Percentiles rank a stretch among this genome's conserved stretches.
phyloP scores from a whole-genome alignment of 2,113 vertebrate genomes.

The Apteryx mantelli region DNA sequence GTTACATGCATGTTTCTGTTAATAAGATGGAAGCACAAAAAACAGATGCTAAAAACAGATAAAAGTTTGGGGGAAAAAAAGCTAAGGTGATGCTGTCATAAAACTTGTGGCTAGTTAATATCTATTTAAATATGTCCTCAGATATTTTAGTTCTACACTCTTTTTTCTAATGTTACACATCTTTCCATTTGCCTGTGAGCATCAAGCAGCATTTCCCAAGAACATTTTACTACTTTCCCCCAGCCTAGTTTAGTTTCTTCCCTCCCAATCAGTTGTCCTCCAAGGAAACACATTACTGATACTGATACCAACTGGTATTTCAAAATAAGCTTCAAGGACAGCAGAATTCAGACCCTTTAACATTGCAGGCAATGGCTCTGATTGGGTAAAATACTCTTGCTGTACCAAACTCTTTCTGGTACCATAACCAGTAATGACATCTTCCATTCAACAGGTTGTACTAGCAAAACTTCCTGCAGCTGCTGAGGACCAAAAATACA shows the following conservation, averaged over 20 bases:
- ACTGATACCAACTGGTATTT: background rate
- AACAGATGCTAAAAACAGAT: background rate
- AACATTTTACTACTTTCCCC: background rate
- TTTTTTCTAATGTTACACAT: background rate
- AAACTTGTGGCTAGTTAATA: background rate
- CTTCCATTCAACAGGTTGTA: background rate
- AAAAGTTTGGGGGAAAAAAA: background rate
- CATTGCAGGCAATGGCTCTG: background rate
- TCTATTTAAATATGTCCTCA: background rate
- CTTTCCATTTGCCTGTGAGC: background rate
- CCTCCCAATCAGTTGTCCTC: background rate
- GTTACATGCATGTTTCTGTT: background rate
- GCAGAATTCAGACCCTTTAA: background rate
- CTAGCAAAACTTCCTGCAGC: background rate
- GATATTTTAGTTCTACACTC: background rate
- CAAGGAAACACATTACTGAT: background rate
- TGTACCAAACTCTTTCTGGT: background rate
- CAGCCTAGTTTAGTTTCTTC: background rate
- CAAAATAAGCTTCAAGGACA: rapidly evolving
- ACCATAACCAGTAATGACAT: background rate
- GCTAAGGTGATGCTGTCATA: rapidly evolving
- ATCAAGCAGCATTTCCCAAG: background rate
- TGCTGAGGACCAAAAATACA: background rate
- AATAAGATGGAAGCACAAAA: background rate
- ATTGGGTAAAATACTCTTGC: rapidly evolving